Evolutionary conservation across 2,797 vertebrate genomes (phyloP).

Genomic region (Schizopygopsis pylzovi): DNA sequence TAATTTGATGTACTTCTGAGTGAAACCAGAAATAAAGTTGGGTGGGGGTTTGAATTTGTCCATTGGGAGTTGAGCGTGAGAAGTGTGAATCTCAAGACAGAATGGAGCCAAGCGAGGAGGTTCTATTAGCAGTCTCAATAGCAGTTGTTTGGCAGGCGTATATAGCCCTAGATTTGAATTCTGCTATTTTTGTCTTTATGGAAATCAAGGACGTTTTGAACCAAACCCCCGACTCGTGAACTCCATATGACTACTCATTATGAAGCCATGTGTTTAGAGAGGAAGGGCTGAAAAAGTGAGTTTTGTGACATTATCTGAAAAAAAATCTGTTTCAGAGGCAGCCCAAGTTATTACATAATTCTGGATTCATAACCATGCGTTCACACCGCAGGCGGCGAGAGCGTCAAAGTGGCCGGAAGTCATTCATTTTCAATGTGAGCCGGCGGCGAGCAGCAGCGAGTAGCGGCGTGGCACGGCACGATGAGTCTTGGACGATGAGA

Average conservation of each 20-base stretch:
- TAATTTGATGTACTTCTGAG: slow-evolving; percentile 14
- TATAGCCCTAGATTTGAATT: not conserved
- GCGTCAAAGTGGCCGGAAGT: too few species aligned
- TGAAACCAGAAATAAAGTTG: slow-evolving; percentile 19
- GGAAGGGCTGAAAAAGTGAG: not conserved
- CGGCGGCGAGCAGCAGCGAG: too few species aligned
- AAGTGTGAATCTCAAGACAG: not conserved
- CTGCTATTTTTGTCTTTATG: not conserved
- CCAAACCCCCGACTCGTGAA: not conserved
- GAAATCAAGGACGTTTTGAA: not conserved
- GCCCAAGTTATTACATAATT: not conserved
- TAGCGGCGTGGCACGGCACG: too few species aligned
- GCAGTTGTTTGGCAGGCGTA: not conserved
- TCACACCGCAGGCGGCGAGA: too few species aligned
- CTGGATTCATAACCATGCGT: not conserved
- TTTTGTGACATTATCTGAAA: not conserved
- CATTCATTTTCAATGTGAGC: too few species aligned
- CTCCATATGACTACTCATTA: not conserved
- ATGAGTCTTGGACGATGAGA: too few species aligned
- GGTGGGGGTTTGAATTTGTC: not conserved
- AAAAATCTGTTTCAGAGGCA: not conserved
- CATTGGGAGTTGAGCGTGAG: not conserved
- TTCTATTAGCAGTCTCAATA: not conserved
- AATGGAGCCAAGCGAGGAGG: not conserved
- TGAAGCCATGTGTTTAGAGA: too few species aligned